These are phyloP conservation scores for Heterotis niloticus DNA, from an alignment of 2,113 vertebrate genomes.

Conservation along the genomic window DNA sequence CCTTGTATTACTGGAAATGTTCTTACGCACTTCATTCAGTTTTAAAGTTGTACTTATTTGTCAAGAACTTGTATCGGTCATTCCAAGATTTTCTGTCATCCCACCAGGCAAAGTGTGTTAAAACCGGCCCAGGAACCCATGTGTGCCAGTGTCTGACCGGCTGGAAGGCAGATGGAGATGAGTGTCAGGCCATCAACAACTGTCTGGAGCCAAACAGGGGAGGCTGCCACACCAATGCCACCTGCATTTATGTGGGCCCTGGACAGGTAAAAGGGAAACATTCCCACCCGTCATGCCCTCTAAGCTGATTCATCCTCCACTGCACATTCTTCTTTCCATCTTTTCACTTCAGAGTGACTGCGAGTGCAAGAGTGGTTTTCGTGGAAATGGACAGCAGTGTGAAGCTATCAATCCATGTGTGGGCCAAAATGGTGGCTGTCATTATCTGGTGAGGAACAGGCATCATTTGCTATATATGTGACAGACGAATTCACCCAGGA, in stretches of 20 bases:
- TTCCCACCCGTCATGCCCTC: not conserved
- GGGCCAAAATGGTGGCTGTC: slow-evolving; percentile 69
- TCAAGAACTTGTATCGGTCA: too few species aligned
- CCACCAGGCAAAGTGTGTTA: slow-evolving; percentile 78
- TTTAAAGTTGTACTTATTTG: too few species aligned
- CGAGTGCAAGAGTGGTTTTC: slow-evolving; percentile 77
- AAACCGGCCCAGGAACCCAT: slow-evolving; percentile 53
- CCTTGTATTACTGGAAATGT: too few species aligned
- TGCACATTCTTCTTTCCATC: not conserved
- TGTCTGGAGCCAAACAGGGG: slow-evolving; percentile 62
- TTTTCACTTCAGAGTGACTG: slow-evolving; percentile 72
- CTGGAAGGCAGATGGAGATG: slow-evolving; percentile 75
- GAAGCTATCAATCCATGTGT: slow-evolving; percentile 73
- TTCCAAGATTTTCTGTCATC: not conserved
- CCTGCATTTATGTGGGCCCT: slow-evolving; percentile 79
- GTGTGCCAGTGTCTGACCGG: slow-evolving; percentile 76
- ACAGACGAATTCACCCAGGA: not conserved
- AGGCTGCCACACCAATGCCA: slow-evolving; percentile 75
- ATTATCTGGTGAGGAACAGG: slow-evolving; percentile 73
- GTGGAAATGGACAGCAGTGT: slow-evolving; percentile 77
- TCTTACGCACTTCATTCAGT: too few species aligned
- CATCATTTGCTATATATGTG: not conserved
- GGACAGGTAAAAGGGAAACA: slow-evolving; percentile 70
- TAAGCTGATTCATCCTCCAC: not conserved
- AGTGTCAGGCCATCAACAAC: slow-evolving; percentile 81